Evolutionary conservation across 2,888 invertebrate species (phyloP).

Genomic region (Nomada fabriciana): DNA sequence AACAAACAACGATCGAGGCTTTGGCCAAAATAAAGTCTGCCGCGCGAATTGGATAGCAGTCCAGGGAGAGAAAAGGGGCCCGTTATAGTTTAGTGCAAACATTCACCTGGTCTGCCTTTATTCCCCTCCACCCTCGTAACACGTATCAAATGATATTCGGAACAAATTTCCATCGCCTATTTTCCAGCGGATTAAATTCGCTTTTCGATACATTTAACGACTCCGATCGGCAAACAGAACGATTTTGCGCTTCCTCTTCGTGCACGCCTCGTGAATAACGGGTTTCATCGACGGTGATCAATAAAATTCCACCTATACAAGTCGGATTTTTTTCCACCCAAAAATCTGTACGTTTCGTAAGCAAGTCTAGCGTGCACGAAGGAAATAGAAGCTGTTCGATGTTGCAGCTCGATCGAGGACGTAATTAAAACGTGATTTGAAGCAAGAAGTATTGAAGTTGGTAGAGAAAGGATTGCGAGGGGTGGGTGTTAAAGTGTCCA

Average conservation of each 20-base stretch:
- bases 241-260: slow-evolving; percentile 22
- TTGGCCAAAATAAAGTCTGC: slow-evolving; percentile 58
- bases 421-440: slow-evolving; percentile 40
- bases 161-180: slow-evolving; percentile 49
- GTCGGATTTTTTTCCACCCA: slow-evolving; percentile 16
- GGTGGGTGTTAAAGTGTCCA: slow-evolving; percentile 28
- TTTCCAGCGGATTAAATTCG: slow-evolving; percentile 57
- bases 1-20: slow-evolving; percentile 46
- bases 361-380: not conserved
- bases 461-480: not conserved
- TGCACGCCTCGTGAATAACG: slow-evolving; percentile 17
- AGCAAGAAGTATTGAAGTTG: not conserved
- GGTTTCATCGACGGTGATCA: not conserved
- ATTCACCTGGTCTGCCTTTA: slow-evolving; percentile 29
- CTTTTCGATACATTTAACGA: slow-evolving; percentile 48
- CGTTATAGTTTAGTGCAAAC: slow-evolving; percentile 52
- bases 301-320: slow-evolving; percentile 42
- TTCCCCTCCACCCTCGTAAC: slow-evolving; percentile 18
- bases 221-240: slow-evolving; percentile 35
- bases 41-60: slow-evolving; percentile 46
- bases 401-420: not conserved
- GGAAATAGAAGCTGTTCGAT: slow-evolving; percentile 22
- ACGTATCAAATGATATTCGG: slow-evolving; percentile 49
- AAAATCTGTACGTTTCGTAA: slow-evolving; percentile 1
- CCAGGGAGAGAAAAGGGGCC: slow-evolving; percentile 22